A percentile compares a stretch with the other conserved stretches of the same genome.
Evolutionary conservation across 2,888 invertebrate species (phyloP).

Genomic region (Calameuta idolon): DNA sequence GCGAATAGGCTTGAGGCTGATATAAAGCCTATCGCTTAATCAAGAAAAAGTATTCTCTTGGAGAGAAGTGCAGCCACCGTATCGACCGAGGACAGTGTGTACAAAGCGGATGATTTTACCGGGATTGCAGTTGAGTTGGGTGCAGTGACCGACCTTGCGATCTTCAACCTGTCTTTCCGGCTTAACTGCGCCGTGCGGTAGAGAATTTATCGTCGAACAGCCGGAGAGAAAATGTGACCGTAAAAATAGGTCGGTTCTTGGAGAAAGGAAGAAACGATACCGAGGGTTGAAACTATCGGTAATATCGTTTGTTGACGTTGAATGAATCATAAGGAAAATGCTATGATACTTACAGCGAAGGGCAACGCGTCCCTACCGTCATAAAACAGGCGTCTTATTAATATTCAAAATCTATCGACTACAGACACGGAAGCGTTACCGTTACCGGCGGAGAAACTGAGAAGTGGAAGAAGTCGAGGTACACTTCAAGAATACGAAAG

Average conservation of each 20-base stretch:
- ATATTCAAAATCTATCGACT: background rate
- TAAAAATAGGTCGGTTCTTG: background rate
- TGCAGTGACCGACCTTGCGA: slow-evolving; percentile 54
- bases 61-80: background rate
- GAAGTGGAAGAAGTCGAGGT: background rate
- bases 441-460: background rate
- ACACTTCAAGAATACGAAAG: background rate
- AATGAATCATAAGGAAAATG: background rate
- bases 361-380: background rate
- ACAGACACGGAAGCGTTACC: background rate
- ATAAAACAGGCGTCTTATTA: background rate
- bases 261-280: background rate
- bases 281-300: background rate
- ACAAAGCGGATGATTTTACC: slow-evolving; percentile 25
- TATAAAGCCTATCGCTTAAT: background rate
- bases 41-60: background rate
- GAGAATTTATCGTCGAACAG: background rate
- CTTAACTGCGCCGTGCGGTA: slow-evolving; percentile 7
- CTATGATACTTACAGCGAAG: background rate
- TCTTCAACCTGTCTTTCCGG: slow-evolving; percentile 45
- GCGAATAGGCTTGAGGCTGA: background rate
- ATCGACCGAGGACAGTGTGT: background rate
- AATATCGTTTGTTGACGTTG: background rate
- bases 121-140: slow-evolving; percentile 32
- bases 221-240: background rate